Evolutionary conservation across 1,140 invertebrate species (phyloP), one percentile per base, ranked within the genome.

Genomic region (Sweltsa coloradensis): DNA sequence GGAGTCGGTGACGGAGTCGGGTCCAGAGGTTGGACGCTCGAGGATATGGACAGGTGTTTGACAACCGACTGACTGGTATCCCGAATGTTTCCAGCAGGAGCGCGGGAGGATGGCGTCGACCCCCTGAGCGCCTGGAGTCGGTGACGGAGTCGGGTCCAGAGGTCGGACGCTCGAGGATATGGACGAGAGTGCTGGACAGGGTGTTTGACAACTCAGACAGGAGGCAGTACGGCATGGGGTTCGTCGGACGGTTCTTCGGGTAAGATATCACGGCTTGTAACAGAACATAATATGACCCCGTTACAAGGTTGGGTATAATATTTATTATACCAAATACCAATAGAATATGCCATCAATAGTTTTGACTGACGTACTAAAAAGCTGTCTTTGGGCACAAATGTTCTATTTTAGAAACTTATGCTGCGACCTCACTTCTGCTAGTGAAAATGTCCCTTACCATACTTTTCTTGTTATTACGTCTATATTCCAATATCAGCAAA

Each of bases 221-320:
- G 52, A 70, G 86, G 53, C 78, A 83, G 58, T 87, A 85, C 60
- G 88, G 88, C 40, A 85, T 88, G 80, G 87, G 87, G 34, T 74
- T 89, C 54, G 75, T 89, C 37, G 86, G 87, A 26, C 70, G 77
- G 57, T 72, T 88, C 54, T 83, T 87, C 56, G 75, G 84, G 76
- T 83, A 71, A 67, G 66, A 53, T 40, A 41, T 7, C 3, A 39
- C 3, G 16, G 21, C 5, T 37, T 14, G 34, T 5, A 5, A n/a
- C n/a, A n/a, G n/a, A n/a, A n/a, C n/a, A n/a, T n/a, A n/a, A n/a
- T n/a, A n/a, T n/a, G n/a, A n/a, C n/a, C n/a, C n/a, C n/a, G n/a
- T n/a, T n/a, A n/a, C n/a, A n/a, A n/a, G n/a, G n/a, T n/a, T n/a
- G n/a, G n/a, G n/a, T n/a, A n/a, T n/a, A n/a, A n/a, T n/a, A n/a